These are phyloP conservation scores for Adoxophyes honmai DNA, from an alignment of 1,140 invertebrate species.

Conservation along the genomic window DNA sequence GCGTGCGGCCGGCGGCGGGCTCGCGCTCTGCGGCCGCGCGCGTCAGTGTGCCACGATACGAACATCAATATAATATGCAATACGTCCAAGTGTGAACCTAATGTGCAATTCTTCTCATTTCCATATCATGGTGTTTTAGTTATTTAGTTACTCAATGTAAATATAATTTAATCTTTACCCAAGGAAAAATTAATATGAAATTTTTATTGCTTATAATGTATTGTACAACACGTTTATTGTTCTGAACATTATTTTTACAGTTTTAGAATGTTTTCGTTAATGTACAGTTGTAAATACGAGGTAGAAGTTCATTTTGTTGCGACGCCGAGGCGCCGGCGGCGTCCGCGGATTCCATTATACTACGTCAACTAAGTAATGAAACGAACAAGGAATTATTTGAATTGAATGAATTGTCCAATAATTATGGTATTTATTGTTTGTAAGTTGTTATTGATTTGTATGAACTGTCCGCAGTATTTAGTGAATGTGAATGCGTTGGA, in stretches of 20 bases:
- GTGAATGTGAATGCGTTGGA: constrained; percentile 61
- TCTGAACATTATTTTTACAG: constrained; percentile 59
- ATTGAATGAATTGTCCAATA: constrained; percentile 68
- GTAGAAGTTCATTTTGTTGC: constrained; percentile 71
- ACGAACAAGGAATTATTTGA: constrained; percentile 53
- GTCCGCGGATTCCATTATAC: constrained; percentile 16
- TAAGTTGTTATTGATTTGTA: constrained; percentile 70
- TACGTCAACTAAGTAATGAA: constrained; percentile 23
- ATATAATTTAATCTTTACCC: constrained; percentile 71
- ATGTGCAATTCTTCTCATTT: constrained; percentile 74
- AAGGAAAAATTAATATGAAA: constrained; percentile 53
- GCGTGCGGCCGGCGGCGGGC: constrained; percentile 25
- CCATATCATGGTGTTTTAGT: constrained; percentile 69
- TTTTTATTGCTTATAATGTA: constrained; percentile 55
- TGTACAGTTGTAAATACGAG: constrained; percentile 73
- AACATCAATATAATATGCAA: constrained; percentile 44
- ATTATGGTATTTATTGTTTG: constrained; percentile 69
- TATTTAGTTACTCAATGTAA: constrained; percentile 66
- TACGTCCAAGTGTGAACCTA: constrained; percentile 64
- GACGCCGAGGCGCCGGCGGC: constrained; percentile 28
- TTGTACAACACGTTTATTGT: constrained; percentile 60
- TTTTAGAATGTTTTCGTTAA: constrained; percentile 66
- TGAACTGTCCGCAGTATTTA: constrained; percentile 60
- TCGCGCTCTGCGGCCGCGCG: constrained; percentile 20
- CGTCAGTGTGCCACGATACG: constrained; percentile 31